phyloP scores from a whole-genome alignment of 2,888 invertebrate genomes.

The Nephrotoma appendiculata region DNA sequence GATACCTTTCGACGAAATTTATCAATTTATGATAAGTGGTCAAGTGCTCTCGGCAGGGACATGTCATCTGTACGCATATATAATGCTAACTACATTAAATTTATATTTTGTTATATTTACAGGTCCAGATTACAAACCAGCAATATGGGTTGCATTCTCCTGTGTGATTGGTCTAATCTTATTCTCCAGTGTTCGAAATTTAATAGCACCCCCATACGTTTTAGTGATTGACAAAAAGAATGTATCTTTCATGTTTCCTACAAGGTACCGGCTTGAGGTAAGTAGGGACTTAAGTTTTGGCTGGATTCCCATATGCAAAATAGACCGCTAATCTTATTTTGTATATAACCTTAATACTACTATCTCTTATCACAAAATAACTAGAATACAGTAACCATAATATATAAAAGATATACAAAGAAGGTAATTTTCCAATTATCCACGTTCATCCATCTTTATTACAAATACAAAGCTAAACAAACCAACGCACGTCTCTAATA shows the following conservation, averaged over 20 bases:
- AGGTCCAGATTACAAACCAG: slow-evolving; percentile 11
- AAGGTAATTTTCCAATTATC: slow-evolving; percentile 4
- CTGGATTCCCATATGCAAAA: background rate
- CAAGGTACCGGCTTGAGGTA: slow-evolving; percentile 28
- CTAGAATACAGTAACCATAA: background rate
- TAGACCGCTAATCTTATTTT: background rate
- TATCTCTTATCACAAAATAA: background rate
- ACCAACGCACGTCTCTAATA: background rate
- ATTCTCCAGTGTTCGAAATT: slow-evolving; percentile 28
- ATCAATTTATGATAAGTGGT: no score
- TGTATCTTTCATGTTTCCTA: slow-evolving; percentile 35
- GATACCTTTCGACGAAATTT: no score
- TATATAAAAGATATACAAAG: background rate
- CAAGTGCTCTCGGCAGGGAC: no score
- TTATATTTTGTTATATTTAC: background rate
- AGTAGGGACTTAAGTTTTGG: slow-evolving; percentile 11
- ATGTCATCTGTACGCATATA: no score
- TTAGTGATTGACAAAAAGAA: slow-evolving; percentile 31
- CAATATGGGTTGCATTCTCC: slow-evolving; percentile 9
- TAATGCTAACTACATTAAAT: background rate
- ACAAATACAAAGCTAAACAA: background rate
- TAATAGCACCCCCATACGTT: slow-evolving; percentile 32
- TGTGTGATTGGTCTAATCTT: slow-evolving; percentile 18
- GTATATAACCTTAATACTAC: background rate
- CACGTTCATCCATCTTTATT: background rate